Evolutionary conservation across 2,113 vertebrate genomes (phyloP), one percentile per base, ranked within the genome.

Genomic region (Anguilla japonica): DNA sequence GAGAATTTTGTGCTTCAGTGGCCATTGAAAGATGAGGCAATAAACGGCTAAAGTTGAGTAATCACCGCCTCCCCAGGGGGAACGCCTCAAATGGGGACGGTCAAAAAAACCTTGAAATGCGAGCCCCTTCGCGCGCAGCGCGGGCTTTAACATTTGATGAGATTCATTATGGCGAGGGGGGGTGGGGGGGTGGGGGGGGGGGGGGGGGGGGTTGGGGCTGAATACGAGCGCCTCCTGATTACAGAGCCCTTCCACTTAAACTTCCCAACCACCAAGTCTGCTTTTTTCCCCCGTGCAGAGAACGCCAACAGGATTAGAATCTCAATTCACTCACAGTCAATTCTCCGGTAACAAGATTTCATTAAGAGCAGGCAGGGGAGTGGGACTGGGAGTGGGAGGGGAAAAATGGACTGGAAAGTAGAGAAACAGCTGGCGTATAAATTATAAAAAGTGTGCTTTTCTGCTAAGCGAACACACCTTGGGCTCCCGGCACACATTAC

Each of bases 1-100:
- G 98, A 98, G 97, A 98, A 99, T 98, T 97, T 97, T 98, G 96
- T 98, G 98, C 98, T 98, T 97, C 97, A 95, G 95, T 98, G 97
- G 97, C 97, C 97, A 97, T 98, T 98, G 97, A 98, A 97, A 98
- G 98, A 99, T 98, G 97, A 99, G 97, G 98, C 98, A 98, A 98
- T 99, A 98, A 98, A 97, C 95, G 96, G 97, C 96, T 97, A 97
- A 98, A 98, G 96, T 97, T 98, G 97, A 99, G 97, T 98, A 97
- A 98, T 98, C 98, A 96, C 97, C 97, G 96, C 94, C 96, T 99
- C 97, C 97, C 97, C 91, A 34, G 34, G 93, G 96, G 97, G 97
- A 97, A 97, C 95, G 95, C 95, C 96, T 97, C 95, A 95, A 96
- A 97, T 97, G 96, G 97, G 96, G 96, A 97, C 97, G 97, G 97